Evolutionary conservation across 2,888 invertebrate genomes (phyloP), one percentile per base, ranked within the genome.

Genomic region (Cataglyphis albicans): DNA sequence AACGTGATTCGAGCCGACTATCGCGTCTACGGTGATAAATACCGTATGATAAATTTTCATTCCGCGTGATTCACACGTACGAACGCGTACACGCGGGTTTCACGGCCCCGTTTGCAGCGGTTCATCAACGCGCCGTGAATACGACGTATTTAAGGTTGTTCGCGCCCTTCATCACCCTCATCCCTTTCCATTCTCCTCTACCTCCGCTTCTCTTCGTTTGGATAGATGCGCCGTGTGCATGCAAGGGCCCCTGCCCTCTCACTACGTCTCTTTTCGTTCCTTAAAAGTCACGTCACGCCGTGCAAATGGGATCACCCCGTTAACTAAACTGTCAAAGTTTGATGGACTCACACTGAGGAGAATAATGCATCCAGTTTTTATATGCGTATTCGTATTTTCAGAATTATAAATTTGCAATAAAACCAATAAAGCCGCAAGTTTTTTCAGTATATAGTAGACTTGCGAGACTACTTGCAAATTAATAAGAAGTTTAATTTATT

Each of bases 21-120:
- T 88, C 87, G 84, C 48, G 81, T 84, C 86, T 84, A 85, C 81
- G 67, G 85, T 91, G 91, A 91, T 91, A 86, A 91, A 91, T 90
- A 86, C 82, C 73, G 68, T 35, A 78, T 87, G 90, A 91, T 91
- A 90, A 91, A 91, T 91, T 91, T 90, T 91, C 90, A 89, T 91
- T 86, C 81, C 70, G 73, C 84, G 83, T 87, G 90, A 90, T 91
- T 91, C 91, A 91, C 89, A 86, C 84, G 59, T 57, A 74, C 83
- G 18, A 65, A 9, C 32, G 55, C 59, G 41, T 55, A 61, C 78
- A 57, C 74, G 64, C 64, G 41, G 32, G 10, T 35, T 38, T 52
- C 15, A 18, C 44, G 52, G 63, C 64, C 72, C n/a, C 82, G 83
- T 83, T 83, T 80, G 74, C 81, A 78, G 70, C 85, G 86, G 87